phyloP scores from a whole-genome alignment of 2,113 vertebrate species.

The Apus apus region DNA sequence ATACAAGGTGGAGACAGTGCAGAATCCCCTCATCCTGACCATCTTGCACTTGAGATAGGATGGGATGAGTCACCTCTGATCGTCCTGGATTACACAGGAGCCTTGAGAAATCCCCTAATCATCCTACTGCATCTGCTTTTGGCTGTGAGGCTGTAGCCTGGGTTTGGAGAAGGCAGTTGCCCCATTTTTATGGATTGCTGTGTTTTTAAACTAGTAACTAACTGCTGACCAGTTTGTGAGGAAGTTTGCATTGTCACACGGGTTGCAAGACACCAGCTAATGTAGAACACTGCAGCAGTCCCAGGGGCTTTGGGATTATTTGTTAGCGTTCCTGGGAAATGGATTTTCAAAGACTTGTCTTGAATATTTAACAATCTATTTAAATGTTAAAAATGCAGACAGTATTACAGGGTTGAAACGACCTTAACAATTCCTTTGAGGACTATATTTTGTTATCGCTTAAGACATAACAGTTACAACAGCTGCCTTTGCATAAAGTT shows the following conservation, averaged over 20 bases:
- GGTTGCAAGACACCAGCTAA: not conserved
- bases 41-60: not conserved
- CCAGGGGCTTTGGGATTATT: not conserved
- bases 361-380: constrained; percentile 45
- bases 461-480: not conserved
- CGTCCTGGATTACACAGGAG: not conserved
- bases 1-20: not conserved
- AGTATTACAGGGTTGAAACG: not conserved
- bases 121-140: not conserved
- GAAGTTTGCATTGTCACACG: not conserved
- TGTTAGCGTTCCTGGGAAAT: constrained; percentile 13
- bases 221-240: not conserved
- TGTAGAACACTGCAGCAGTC: not conserved
- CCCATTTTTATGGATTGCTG: not conserved
- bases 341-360: constrained; percentile 30
- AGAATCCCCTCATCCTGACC: not conserved
- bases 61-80: not conserved
- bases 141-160: not conserved
- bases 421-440: constrained; percentile 30
- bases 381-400: constrained; percentile 37
- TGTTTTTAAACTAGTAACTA: not conserved
- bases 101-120: not conserved
- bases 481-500: not conserved
- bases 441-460: not conserved
- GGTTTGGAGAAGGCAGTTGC: not conserved